Evolutionary conservation across 2,113 vertebrate genomes (phyloP).

Genomic region (Catharus bicknelli): DNA sequence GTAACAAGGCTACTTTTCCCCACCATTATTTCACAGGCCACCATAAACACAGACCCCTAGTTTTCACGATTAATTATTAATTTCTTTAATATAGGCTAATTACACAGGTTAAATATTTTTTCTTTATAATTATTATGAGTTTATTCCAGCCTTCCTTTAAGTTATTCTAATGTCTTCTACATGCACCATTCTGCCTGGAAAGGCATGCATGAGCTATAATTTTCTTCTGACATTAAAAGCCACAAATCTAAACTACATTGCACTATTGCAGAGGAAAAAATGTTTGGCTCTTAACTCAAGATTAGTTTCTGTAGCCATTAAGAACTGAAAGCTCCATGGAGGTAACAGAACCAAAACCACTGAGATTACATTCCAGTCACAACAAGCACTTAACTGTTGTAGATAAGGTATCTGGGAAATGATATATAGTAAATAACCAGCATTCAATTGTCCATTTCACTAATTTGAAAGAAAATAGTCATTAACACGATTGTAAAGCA

Average conservation of each 20-base stretch:
- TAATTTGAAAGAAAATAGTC: not conserved
- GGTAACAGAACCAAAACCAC: not conserved
- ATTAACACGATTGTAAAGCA: not conserved
- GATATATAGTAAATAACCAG: not conserved
- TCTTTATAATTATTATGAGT: slow-evolving; percentile 6
- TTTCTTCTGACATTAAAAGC: slow-evolving; percentile 53
- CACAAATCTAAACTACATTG: slow-evolving; percentile 42
- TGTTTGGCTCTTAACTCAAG: slow-evolving; percentile 23
- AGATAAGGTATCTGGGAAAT: not conserved
- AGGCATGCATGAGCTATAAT: slow-evolving; percentile 18
- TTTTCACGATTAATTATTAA: slow-evolving; percentile 9
- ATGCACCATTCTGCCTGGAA: slow-evolving; percentile 5
- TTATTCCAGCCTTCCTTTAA: slow-evolving; percentile 21
- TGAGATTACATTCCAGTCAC: slow-evolving; percentile 39
- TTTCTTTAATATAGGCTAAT: slow-evolving; percentile 4
- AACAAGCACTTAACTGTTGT: slow-evolving; percentile 21
- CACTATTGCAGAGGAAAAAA: slow-evolving; percentile 6
- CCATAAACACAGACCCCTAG: not conserved
- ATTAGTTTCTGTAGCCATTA: slow-evolving; percentile 30
- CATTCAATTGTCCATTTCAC: not conserved
- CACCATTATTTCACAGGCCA: not conserved
- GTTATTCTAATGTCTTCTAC: not conserved
- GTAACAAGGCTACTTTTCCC: not conserved
- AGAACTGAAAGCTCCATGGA: slow-evolving; percentile 8
- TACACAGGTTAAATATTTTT: not conserved